These are phyloP conservation scores for Fistularia tabacaria DNA, from an alignment of 2,797 vertebrate genomes.

Conservation along the genomic window DNA sequence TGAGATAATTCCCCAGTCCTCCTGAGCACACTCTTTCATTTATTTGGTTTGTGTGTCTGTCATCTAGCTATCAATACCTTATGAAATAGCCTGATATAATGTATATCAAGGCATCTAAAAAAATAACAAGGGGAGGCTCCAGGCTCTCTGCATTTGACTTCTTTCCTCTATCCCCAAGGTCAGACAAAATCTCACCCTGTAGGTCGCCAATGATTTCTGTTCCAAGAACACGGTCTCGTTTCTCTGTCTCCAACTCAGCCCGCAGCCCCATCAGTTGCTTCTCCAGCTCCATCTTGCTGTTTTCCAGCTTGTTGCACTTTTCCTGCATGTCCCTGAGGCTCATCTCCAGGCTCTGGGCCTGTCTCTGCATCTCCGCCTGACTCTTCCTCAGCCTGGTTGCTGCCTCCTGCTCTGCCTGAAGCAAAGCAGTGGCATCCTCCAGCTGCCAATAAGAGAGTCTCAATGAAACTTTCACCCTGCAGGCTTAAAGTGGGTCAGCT, in stretches of 20 bases:
- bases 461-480: slow-evolving; percentile 4
- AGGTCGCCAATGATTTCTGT: slow-evolving; percentile 87
- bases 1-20: too few relatives aligned
- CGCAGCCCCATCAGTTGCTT: slow-evolving; percentile 86
- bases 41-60: too few relatives aligned
- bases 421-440: slow-evolving; percentile 81
- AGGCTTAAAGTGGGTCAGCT: slow-evolving; percentile 2
- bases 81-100: too few relatives aligned
- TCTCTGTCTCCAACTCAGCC: slow-evolving; percentile 87
- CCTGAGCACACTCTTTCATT: too few relatives aligned
- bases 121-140: too few relatives aligned
- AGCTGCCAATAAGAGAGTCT: slow-evolving; percentile 67
- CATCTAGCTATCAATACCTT: too few relatives aligned
- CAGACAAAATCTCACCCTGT: slow-evolving; percentile 79
- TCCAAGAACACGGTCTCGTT: slow-evolving; percentile 78
- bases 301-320: slow-evolving; percentile 84
- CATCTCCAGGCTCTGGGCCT: slow-evolving; percentile 85
- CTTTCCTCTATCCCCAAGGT: too few relatives aligned
- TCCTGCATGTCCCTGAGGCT: slow-evolving; percentile 87
- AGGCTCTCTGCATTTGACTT: too few relatives aligned
- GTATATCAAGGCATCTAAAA: too few relatives aligned
- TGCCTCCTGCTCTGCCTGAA: slow-evolving; percentile 85
- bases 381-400: slow-evolving; percentile 83
- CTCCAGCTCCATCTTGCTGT: slow-evolving; percentile 84
- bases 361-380: slow-evolving; percentile 87